Conservation (phyloP, 2,797 vertebrate genomes). For the Salmo trutta region DNA sequence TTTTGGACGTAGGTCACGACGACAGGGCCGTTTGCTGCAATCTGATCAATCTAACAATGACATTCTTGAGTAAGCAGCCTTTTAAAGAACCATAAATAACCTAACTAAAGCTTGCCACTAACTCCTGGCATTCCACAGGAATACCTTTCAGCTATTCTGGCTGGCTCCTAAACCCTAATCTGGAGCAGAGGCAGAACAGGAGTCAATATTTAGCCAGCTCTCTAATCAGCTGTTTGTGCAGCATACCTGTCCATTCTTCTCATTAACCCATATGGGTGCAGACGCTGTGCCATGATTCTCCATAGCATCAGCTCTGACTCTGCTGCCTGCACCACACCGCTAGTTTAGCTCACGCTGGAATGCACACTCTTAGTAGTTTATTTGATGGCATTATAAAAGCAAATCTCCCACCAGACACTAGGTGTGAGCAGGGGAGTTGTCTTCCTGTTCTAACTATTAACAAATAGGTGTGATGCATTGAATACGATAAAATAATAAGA, state of each 20-base stretch:
- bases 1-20: background rate
- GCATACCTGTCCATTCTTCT: constrained; percentile 50
- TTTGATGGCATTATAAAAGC: constrained; percentile 27
- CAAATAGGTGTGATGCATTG: constrained; percentile 67
- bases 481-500: constrained; percentile 62
- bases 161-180: constrained; percentile 12
- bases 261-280: constrained; percentile 45
- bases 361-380: constrained; percentile 22
- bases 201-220: constrained; percentile 69
- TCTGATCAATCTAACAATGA: constrained; percentile 41
- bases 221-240: constrained; percentile 65
- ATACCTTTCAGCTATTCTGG: constrained; percentile 47
- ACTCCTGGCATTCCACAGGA: constrained; percentile 56
- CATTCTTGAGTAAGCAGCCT: constrained; percentile 44
- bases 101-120: constrained; percentile 45
- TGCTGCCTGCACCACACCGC: background rate
- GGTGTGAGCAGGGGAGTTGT: constrained; percentile 42
- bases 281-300: constrained; percentile 52
- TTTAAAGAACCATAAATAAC: constrained; percentile 47
- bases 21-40: constrained; percentile 12
- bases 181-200: constrained; percentile 19
- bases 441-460: constrained; percentile 55
- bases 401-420: constrained; percentile 30
- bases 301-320: constrained; percentile 29
- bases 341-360: constrained; percentile 44